phyloP scores from a whole-genome alignment of 2,113 vertebrate species.

The Cariama cristata region DNA sequence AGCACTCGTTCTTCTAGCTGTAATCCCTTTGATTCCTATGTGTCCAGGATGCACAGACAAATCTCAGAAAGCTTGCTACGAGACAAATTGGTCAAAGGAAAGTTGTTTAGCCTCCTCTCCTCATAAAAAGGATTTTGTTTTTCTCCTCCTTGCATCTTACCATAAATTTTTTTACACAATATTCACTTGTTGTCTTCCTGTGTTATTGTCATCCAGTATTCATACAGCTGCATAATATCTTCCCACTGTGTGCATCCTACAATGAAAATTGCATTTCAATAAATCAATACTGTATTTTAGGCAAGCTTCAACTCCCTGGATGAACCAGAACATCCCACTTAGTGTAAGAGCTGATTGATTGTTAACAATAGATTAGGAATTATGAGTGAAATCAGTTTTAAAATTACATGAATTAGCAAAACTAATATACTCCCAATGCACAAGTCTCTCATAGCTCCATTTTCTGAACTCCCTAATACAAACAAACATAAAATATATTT shows the following conservation, averaged over 20 bases:
- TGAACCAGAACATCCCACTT: background rate
- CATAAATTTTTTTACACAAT: background rate
- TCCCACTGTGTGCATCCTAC: background rate
- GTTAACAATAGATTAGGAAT: background rate
- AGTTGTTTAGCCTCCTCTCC: background rate
- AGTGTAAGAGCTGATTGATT: background rate
- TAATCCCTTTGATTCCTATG: background rate
- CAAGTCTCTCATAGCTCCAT: background rate
- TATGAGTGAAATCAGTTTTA: constrained; percentile 9
- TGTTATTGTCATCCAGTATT: background rate
- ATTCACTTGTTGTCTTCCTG: background rate
- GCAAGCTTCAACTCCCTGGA: background rate
- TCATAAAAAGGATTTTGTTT: background rate
- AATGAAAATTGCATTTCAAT: constrained; percentile 11
- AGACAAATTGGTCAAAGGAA: background rate
- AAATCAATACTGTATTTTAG: background rate
- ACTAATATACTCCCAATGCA: background rate
- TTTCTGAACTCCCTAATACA: background rate
- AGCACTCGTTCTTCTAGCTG: background rate
- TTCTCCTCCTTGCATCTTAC: background rate
- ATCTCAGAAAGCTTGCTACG: background rate
- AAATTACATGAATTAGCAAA: constrained; percentile 23
- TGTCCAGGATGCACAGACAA: background rate
- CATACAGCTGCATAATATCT: background rate
- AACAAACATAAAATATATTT: background rate